Base-by-base conservation (phyloP, 2,888 invertebrate species). In the Eupithecia exiguata region DNA sequence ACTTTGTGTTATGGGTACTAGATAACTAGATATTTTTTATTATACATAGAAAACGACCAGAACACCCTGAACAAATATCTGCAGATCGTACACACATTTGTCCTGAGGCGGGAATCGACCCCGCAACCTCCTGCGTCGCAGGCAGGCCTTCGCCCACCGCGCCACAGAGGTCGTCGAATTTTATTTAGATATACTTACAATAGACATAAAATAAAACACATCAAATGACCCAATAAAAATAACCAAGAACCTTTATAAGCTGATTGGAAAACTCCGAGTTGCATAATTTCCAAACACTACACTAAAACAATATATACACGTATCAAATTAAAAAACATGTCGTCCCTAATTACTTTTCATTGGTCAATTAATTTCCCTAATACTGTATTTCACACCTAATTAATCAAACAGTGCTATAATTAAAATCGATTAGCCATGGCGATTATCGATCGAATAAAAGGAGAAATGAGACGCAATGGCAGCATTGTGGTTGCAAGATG, bases 351-450 rank as follows among this genome's bases (percentile, higher is more conserved):
- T n/a, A 62, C 43, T 25, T 71, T 7, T 36, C 18, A 62, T 38
- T 12, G 18, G 36, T 10, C 69, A 70, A 70, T 70, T 70, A 70
- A 70, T 65, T 63, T 70, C 43, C 14, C 43, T 18, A 70, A 72
- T 76, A 75, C 35, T 38, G 9, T 49, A 85, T 86, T 86, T 83
- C 82, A 83, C 81, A 79, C 76, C 16, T 72, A 25, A 72, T 78
- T 86, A 81, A 82, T 43, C 25, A 65, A 72, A 77, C 77, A 83
- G 21, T 58, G 21, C 38, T 5, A 12, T 77, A 79, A 86, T 87
- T 86, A 86, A 77, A 70, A 80, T 75, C 77, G 79, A 87, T 87
- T 87, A 74, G 81, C 67, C 72, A 85, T 80, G 83, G 82, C 46
- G 10, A 25, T 7, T 53, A 71, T 73, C 74, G 74, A 69, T 75